These are phyloP conservation scores for Muntiacus reevesi DNA, from an alignment of 2,113 vertebrate species.

Conservation along the genomic window DNA sequence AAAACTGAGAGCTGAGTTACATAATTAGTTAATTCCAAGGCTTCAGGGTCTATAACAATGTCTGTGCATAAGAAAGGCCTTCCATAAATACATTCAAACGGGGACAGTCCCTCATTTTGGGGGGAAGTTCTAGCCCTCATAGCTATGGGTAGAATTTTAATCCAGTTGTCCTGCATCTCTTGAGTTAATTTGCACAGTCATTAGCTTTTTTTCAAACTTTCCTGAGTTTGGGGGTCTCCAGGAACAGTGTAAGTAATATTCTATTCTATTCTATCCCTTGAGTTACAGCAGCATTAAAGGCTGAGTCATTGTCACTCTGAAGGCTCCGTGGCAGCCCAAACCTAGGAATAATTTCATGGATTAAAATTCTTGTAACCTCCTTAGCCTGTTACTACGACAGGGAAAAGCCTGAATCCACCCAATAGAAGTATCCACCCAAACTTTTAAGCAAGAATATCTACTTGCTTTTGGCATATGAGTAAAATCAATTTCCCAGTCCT, in stretches of 20 bases:
- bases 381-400: background rate
- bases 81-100: background rate
- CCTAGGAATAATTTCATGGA: background rate
- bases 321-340: background rate
- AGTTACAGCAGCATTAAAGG: background rate
- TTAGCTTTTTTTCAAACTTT: background rate
- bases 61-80: background rate
- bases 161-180: background rate
- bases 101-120: background rate
- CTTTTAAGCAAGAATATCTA: background rate
- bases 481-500: background rate
- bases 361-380: background rate
- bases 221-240: background rate
- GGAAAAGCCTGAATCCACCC: background rate
- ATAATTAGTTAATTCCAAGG: background rate
- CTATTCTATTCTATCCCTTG: background rate
- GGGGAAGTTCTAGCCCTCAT: background rate
- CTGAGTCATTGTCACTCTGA: background rate
- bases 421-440: background rate
- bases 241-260: background rate
- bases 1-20: background rate
- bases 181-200: background rate
- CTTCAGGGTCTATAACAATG: background rate
- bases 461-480: background rate
- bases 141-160: background rate